Conservation (phyloP, 2,113 vertebrate species). For the Gavia stellata region DNA sequence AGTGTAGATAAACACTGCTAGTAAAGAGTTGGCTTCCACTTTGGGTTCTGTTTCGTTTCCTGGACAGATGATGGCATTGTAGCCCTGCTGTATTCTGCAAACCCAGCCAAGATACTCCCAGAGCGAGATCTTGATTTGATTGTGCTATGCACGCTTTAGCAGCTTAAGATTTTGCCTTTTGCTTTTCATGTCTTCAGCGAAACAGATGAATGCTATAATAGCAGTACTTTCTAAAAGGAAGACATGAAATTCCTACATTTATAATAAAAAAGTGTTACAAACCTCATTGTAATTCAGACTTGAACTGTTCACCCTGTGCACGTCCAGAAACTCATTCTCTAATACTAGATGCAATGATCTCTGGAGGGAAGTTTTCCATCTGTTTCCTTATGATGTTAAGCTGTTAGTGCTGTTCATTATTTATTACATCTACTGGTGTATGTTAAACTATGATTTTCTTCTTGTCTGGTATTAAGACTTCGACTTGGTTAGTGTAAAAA, state of each 20-base stretch:
- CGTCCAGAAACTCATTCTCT: slow-evolving; percentile 73
- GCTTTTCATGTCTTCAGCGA: slow-evolving; percentile 57
- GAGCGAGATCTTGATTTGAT: slow-evolving; percentile 29
- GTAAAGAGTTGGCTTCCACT: neutral
- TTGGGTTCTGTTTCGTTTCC: slow-evolving; percentile 39
- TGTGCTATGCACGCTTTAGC: slow-evolving; percentile 20
- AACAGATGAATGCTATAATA: slow-evolving; percentile 60
- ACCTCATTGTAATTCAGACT: slow-evolving; percentile 73
- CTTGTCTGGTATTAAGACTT: slow-evolving; percentile 65
- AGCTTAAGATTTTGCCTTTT: slow-evolving; percentile 52
- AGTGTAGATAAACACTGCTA: neutral
- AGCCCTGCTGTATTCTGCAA: slow-evolving; percentile 36
- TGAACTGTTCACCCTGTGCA: slow-evolving; percentile 71
- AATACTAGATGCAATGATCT: slow-evolving; percentile 71
- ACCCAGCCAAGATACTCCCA: slow-evolving; percentile 20
- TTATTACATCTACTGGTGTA: slow-evolving; percentile 67
- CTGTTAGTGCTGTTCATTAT: slow-evolving; percentile 71
- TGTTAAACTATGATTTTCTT: slow-evolving; percentile 65
- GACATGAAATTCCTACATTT: slow-evolving; percentile 67
- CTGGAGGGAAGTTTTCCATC: slow-evolving; percentile 76
- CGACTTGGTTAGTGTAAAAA: slow-evolving; percentile 50
- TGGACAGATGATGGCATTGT: slow-evolving; percentile 71
- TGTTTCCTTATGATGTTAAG: slow-evolving; percentile 71
- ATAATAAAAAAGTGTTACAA: slow-evolving; percentile 59
- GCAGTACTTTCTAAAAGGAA: slow-evolving; percentile 65